These are phyloP conservation scores for Serrognathus titanus DNA, from an alignment of 2,888 invertebrate species.

Conservation along the genomic window DNA sequence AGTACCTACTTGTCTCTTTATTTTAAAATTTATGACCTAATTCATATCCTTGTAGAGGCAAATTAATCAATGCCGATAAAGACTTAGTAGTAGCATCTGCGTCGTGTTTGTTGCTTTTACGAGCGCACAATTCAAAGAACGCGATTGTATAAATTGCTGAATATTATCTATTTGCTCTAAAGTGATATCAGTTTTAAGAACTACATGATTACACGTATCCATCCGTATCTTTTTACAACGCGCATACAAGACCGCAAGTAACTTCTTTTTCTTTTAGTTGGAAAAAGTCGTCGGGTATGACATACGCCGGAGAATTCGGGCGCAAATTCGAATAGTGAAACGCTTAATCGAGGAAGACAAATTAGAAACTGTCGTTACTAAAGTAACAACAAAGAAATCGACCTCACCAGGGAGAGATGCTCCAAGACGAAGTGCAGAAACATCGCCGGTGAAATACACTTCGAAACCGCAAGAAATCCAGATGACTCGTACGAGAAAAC, in stretches of 20 bases:
- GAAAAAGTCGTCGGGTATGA: slow-evolving; percentile 76
- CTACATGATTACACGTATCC: no score
- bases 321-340: slow-evolving; percentile 72
- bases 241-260: slow-evolving; percentile 1
- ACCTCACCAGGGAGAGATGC: slow-evolving; percentile 15
- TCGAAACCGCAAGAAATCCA: slow-evolving; percentile 19
- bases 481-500: slow-evolving; percentile 19
- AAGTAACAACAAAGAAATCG: slow-evolving; percentile 29
- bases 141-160: no score
- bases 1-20: slow-evolving; percentile 36
- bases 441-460: slow-evolving; percentile 24
- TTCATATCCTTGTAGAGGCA: no score
- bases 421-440: slow-evolving; percentile 26
- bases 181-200: no score
- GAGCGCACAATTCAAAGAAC: no score
- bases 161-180: no score
- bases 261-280: slow-evolving; percentile 53
- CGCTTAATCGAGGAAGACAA: slow-evolving; percentile 52
- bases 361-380: slow-evolving; percentile 31
- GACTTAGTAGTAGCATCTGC: no score
- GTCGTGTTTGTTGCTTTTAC: no score
- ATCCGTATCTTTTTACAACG: no score
- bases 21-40: background rate
- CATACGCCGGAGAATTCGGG: slow-evolving; percentile 69
- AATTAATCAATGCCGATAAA: no score